A percentile compares a stretch with the other conserved stretches of the same genome.
These are phyloP conservation scores for Holcopasites calliopsidis DNA, from an alignment of 1,140 invertebrate genomes.

Conservation along the genomic window DNA sequence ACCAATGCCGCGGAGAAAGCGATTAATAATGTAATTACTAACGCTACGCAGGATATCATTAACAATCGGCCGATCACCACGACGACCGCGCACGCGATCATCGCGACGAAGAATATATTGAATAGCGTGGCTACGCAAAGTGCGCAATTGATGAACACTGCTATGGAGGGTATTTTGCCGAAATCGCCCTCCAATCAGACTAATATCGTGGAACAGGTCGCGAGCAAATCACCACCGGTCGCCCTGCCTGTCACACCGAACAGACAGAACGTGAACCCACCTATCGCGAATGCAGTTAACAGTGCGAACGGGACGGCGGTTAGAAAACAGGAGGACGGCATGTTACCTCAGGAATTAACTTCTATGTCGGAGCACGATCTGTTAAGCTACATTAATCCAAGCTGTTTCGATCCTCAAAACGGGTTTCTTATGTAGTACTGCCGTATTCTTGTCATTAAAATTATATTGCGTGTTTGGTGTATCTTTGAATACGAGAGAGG, in stretches of 20 bases:
- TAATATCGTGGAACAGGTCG: slow-evolving; percentile 75
- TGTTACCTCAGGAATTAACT: slow-evolving; percentile 86
- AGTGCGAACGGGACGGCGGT: slow-evolving; percentile 51
- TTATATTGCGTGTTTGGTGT: slow-evolving; percentile 23
- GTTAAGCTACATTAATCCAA: slow-evolving; percentile 91
- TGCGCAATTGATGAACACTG: slow-evolving; percentile 76
- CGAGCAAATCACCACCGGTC: slow-evolving; percentile 69
- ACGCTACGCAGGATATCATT: slow-evolving; percentile 77
- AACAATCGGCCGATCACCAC: slow-evolving; percentile 76
- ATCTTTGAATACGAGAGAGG: neutral
- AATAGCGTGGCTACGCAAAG: slow-evolving; percentile 78
- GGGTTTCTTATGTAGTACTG: slow-evolving; percentile 75
- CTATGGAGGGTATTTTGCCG: slow-evolving; percentile 76
- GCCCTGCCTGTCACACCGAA: slow-evolving; percentile 64
- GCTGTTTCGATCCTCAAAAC: slow-evolving; percentile 86
- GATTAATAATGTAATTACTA: slow-evolving; percentile 76
- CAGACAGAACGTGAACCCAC: slow-evolving; percentile 63
- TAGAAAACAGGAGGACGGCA: slow-evolving; percentile 77
- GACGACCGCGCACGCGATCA: slow-evolving; percentile 77
- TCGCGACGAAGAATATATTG: slow-evolving; percentile 77
- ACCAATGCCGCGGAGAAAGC: slow-evolving; percentile 77
- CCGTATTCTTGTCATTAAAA: slow-evolving; percentile 39
- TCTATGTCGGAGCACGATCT: slow-evolving; percentile 92
- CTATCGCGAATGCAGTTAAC: slow-evolving; percentile 65
- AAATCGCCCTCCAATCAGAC: slow-evolving; percentile 73